These are phyloP conservation scores for Myopa testacea DNA, from an alignment of 2,888 invertebrate species.

Conservation along the genomic window DNA sequence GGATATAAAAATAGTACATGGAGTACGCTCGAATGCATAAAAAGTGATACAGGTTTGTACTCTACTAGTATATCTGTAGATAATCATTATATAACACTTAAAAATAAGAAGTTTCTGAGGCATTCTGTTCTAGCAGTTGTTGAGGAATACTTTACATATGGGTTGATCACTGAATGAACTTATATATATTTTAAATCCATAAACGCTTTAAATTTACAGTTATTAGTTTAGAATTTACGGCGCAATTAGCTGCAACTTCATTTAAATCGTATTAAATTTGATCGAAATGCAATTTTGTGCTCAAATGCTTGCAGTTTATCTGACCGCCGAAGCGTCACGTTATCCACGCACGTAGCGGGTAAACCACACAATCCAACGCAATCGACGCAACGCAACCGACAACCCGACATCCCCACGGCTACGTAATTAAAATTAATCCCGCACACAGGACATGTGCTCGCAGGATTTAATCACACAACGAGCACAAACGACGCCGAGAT, in stretches of 20 bases:
- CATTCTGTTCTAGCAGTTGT: too few species aligned
- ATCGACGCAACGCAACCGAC: not conserved
- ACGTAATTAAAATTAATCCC: slow-evolving; percentile 32
- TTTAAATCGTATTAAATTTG: slow-evolving; percentile 20
- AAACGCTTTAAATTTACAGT: not conserved
- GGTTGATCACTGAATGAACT: too few species aligned
- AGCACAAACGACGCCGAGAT: slow-evolving; percentile 6
- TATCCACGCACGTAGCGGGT: too few species aligned
- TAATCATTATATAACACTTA: too few species aligned
- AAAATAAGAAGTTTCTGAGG: too few species aligned
- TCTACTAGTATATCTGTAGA: too few species aligned
- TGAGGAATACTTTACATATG: too few species aligned
- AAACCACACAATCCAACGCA: not conserved
- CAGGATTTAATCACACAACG: slow-evolving; percentile 9
- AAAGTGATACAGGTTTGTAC: too few species aligned
- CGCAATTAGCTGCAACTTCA: slow-evolving; percentile 23
- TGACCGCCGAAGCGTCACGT: too few species aligned
- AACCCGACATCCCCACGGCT: not conserved
- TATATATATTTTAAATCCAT: too few species aligned
- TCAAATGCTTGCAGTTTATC: not conserved
- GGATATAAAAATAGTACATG: too few species aligned
- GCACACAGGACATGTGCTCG: slow-evolving; percentile 33
- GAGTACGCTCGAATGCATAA: too few species aligned
- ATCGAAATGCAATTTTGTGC: slow-evolving; percentile 33
- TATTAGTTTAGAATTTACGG: slow-evolving; percentile 24